A percentile compares a stretch with the other conserved stretches of the same genome.
Evolutionary conservation across 2,888 invertebrate species (phyloP).

Genomic region (Archips xylosteana): DNA sequence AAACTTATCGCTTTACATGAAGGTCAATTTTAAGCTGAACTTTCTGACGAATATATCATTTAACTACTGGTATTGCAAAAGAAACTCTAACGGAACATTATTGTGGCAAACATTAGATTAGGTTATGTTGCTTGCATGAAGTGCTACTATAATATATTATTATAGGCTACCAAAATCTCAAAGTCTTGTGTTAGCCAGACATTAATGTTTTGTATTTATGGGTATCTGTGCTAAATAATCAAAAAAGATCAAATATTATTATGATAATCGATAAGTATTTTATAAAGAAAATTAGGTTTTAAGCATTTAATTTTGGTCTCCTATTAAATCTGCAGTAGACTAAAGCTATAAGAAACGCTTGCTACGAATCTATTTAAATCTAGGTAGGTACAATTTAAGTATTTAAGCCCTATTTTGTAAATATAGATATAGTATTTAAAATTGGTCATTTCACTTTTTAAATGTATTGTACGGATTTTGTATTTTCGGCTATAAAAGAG

Average conservation of each 20-base stretch:
- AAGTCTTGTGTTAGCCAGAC: not conserved
- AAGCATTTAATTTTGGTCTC: conserved; percentile 54
- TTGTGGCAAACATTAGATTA: conserved; percentile 15
- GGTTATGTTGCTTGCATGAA: conserved; percentile 26
- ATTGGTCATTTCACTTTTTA: conserved; percentile 76
- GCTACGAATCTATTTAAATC: conserved; percentile 70
- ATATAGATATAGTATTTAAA: conserved; percentile 83
- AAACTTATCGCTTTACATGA: too few relatives aligned
- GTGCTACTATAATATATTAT: conserved; percentile 9
- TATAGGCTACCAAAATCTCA: not conserved
- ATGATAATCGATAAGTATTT: conserved; percentile 5
- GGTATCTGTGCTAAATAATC: not conserved
- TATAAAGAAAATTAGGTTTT: conserved; percentile 18
- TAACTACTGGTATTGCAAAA: too few relatives aligned
- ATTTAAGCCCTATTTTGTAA: conserved; percentile 75
- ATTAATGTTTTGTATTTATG: conserved; percentile 21
- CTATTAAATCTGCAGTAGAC: conserved; percentile 43
- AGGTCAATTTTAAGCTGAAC: too few relatives aligned
- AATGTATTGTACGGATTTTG: conserved; percentile 51
- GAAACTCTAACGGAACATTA: conserved; percentile 1
- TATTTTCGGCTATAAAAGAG: conserved; percentile 56
- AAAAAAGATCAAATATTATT: not conserved
- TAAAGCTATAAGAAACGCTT: conserved; percentile 68
- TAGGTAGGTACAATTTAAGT: conserved; percentile 61
- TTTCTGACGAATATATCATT: too few relatives aligned